Base-by-base conservation (phyloP, 2,113 vertebrate genomes). In the Carlito syrichta region DNA sequence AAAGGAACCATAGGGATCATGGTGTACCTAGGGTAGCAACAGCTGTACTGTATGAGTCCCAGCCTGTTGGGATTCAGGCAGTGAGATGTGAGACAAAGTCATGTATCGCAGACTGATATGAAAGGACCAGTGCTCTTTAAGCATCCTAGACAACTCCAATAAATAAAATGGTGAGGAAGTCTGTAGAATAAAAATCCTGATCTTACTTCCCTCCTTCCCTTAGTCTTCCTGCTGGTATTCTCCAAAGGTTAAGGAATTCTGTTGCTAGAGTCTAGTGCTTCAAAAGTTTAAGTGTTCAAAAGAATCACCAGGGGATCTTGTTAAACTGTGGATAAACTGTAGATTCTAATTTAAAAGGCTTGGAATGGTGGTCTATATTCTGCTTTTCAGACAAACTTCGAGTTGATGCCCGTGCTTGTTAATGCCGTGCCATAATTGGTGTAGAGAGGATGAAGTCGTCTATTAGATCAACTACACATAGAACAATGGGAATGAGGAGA, bases 101-200 rank as follows among this genome's bases (percentile, higher is more conserved):
- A 16, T 4, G 0, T 56, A 30, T 32, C 19, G 8, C 8, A 76
- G 1, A 6, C 23, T 86, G 9, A 0, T 22, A 27, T 60, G 9
- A 56, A 77, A 91, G 25, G 20, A 69, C 20, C 63, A 40, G 25
- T n/a, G 0, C 40, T 16, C 11, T 94, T 91, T 30, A 84, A 66
- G 20, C 19, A 8, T 3, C 20, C 32, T 32, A 38, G 3, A 35
- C 27, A 56, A 30, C 7, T 76, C 20, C 0, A 56, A 2, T 25
- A 20, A 76, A 30, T 20, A 38, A 12, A 63, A 48, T 78, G 17
- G 9, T 12, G 10, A 56, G 32, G 16, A 16, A 74, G 6, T 8
- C 12, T 43, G 22, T 9, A n/a, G 45, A 83, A 60, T 54, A 45
- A 45, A 48, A 86, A 62, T 40, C 13, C 19, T 22, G 8, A 35